These are phyloP conservation scores for Balanococcus diminutus DNA, from an alignment of 2,888 invertebrate species.

Conservation along the genomic window DNA sequence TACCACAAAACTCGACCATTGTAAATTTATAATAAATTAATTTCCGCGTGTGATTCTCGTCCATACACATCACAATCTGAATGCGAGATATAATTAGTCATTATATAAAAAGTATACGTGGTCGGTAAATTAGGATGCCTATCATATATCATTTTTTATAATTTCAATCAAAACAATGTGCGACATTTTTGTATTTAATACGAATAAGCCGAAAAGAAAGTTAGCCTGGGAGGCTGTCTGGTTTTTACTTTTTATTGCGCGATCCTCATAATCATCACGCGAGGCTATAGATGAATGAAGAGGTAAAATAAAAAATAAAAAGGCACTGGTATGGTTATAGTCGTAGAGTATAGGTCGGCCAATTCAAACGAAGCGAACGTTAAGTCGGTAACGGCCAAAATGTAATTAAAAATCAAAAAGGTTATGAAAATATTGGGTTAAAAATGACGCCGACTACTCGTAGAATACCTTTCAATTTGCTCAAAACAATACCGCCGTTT, in stretches of 20 bases:
- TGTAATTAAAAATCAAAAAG: constrained; percentile 39
- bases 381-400: background rate
- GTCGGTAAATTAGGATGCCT: background rate
- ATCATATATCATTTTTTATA: constrained; percentile 31
- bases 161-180: constrained; percentile 27
- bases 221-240: constrained; percentile 29
- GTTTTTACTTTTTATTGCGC: background rate
- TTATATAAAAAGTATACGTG: background rate
- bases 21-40: constrained; percentile 39
- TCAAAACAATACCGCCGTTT: constrained; percentile 25
- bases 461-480: background rate
- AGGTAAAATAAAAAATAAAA: background rate
- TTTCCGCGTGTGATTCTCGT: constrained; percentile 4
- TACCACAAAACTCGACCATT: constrained; percentile 26
- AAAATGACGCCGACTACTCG: background rate
- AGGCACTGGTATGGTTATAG: background rate
- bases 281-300: constrained; percentile 5
- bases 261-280: background rate
- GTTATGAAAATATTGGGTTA: constrained; percentile 35
- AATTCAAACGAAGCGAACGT: background rate
- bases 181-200: constrained; percentile 1
- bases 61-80: background rate
- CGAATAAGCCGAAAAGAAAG: constrained; percentile 6
- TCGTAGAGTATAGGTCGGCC: background rate
- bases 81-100: background rate